Percentiles rank a stretch among this genome's conserved stretches.
Evolutionary conservation across 2,888 invertebrate genomes (phyloP).

Genomic region (Calameuta filiformis): DNA sequence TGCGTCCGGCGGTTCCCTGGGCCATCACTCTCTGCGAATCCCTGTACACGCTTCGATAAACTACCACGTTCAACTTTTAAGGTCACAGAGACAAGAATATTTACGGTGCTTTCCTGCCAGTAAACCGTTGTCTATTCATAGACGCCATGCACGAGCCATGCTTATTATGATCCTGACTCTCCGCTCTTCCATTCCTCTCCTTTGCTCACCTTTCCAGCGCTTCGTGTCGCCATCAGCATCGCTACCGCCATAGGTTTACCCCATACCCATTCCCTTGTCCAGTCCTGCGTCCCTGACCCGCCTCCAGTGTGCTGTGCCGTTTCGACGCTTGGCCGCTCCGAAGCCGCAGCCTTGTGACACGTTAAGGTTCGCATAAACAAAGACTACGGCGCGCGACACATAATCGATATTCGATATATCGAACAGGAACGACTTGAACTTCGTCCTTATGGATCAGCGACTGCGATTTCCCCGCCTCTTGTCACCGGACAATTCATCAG

Average conservation of each 20-base stretch:
- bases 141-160: neutral
- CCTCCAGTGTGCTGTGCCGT: neutral
- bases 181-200: neutral
- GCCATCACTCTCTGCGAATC: neutral
- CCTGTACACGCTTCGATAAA: neutral
- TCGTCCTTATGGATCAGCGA: neutral
- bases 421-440: neutral
- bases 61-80: neutral
- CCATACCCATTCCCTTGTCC: neutral
- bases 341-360: neutral
- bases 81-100: neutral
- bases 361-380: neutral
- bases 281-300: neutral
- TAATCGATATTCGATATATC: neutral
- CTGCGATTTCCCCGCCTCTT: neutral
- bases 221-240: neutral
- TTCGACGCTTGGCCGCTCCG: neutral
- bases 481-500: neutral
- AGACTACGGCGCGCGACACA: neutral
- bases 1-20: neutral
- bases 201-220: neutral
- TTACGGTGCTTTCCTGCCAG: neutral
- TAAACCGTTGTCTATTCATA: neutral
- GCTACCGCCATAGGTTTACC: neutral
- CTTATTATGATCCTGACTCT: neutral